phyloP scores from a whole-genome alignment of 2,888 invertebrate genomes.

The Limenitis arthemis region DNA sequence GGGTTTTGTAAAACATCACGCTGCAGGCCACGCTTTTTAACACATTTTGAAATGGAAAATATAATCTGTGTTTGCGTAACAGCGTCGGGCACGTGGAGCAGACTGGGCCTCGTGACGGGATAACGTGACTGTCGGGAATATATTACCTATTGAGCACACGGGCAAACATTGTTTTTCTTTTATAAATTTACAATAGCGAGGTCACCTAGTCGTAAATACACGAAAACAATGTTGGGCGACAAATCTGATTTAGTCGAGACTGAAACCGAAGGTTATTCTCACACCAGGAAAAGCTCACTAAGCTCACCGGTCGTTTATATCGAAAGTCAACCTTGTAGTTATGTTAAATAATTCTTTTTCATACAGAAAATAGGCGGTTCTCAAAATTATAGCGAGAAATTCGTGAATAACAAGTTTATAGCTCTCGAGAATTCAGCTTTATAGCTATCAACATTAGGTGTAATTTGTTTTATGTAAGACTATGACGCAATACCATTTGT shows the following conservation, averaged over 20 bases:
- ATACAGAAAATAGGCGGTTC: slow-evolving; percentile 18
- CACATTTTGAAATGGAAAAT: slow-evolving; percentile 31
- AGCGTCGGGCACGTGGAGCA: slow-evolving; percentile 20
- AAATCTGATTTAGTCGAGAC: background rate
- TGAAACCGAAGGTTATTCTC: background rate
- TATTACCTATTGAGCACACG: slow-evolving; percentile 18
- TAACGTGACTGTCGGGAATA: slow-evolving; percentile 45
- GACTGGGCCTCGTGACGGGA: slow-evolving; percentile 39
- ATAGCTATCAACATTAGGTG: slow-evolving; percentile 31
- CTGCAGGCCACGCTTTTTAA: slow-evolving; percentile 19
- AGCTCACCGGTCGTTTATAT: slow-evolving; percentile 6
- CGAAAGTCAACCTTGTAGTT: slow-evolving; percentile 11
- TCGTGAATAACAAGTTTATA: slow-evolving; percentile 47
- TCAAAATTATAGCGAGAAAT: slow-evolving; percentile 41
- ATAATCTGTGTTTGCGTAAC: slow-evolving; percentile 39
- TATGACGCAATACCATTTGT: slow-evolving; percentile 63
- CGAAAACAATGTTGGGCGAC: background rate
- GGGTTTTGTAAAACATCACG: slow-evolving; percentile 14
- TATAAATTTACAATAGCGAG: slow-evolving; percentile 6
- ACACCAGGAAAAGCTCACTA: background rate
- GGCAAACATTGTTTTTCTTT: slow-evolving; percentile 8
- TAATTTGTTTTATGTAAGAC: slow-evolving; percentile 33
- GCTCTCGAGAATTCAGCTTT: slow-evolving; percentile 31
- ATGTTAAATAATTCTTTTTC: slow-evolving; percentile 22
- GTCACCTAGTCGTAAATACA: slow-evolving; percentile 5